phyloP scores from a whole-genome alignment of 92 coral and sea anemone genomes.

The Actinostola sp. region DNA sequence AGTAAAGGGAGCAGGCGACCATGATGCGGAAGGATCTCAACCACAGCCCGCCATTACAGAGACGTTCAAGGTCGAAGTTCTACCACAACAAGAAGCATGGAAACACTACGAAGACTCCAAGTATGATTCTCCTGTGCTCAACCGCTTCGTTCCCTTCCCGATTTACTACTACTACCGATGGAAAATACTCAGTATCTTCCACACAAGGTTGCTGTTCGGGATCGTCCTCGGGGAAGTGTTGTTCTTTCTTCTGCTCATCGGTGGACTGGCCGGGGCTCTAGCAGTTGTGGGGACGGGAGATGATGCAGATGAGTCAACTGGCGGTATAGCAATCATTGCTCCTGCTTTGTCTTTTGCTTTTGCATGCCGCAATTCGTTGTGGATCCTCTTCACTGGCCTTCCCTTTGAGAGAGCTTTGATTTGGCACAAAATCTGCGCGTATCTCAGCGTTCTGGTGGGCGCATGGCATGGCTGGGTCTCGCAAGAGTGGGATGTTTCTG shows the following conservation, averaged over 20 bases:
- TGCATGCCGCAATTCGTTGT: slow-evolving; percentile 71
- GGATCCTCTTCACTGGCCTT: slow-evolving; percentile 75
- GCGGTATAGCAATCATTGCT: slow-evolving; percentile 50
- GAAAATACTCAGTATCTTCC: slow-evolving; percentile 58
- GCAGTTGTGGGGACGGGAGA: slow-evolving; percentile 47
- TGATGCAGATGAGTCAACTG: slow-evolving; percentile 52
- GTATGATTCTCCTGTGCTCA: slow-evolving; percentile 70
- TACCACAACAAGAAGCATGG: slow-evolving; percentile 42
- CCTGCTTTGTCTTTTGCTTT: slow-evolving; percentile 73
- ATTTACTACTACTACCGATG: slow-evolving; percentile 57
- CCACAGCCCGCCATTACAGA: slow-evolving; percentile 33
- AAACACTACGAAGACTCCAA: slow-evolving; percentile 62
- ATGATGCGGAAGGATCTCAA: background rate
- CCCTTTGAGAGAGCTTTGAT: slow-evolving; percentile 74
- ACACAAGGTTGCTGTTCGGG: slow-evolving; percentile 66
- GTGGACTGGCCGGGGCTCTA: slow-evolving; percentile 54
- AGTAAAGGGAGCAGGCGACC: background rate
- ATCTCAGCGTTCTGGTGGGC: slow-evolving; percentile 61
- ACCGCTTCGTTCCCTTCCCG: slow-evolving; percentile 57
- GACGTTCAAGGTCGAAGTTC: slow-evolving; percentile 29
- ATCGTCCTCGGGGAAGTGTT: slow-evolving; percentile 72
- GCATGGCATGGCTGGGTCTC: slow-evolving; percentile 77
- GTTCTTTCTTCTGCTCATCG: slow-evolving; percentile 52
- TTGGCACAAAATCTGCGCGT: slow-evolving; percentile 78
- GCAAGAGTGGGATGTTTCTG: slow-evolving; percentile 53